phyloP scores from a whole-genome alignment of 2,113 vertebrate species.

The Excalfactoria chinensis region DNA sequence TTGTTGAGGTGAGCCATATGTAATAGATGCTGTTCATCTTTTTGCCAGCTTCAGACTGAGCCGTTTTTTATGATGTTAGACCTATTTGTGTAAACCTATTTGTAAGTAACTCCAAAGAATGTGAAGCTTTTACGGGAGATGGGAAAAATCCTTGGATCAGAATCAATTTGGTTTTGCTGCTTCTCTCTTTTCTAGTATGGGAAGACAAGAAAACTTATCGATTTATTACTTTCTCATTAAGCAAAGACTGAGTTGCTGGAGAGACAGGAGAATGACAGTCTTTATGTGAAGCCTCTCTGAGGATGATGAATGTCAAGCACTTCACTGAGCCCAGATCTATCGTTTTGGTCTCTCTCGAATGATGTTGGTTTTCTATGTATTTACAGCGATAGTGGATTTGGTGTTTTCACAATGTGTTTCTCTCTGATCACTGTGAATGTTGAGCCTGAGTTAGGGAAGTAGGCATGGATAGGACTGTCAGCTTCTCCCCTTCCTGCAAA shows the following conservation, averaged over 20 bases:
- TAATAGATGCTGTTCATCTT: neutral
- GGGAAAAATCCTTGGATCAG: neutral
- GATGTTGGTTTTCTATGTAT: neutral
- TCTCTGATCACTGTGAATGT: neutral
- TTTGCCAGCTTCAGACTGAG: neutral
- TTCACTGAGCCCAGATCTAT: neutral
- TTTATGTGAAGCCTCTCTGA: neutral
- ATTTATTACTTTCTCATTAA: rapidly evolving
- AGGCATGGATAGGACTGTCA: neutral
- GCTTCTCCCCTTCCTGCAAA: neutral
- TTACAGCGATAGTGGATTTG: neutral
- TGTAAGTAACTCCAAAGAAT: neutral
- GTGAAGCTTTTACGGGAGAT: neutral
- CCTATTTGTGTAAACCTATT: conserved; percentile 6
- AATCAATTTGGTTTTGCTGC: neutral
- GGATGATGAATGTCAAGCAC: neutral
- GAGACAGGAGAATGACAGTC: neutral
- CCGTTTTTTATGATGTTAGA: neutral
- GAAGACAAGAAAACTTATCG: neutral
- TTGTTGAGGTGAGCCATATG: neutral
- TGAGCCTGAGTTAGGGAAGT: neutral
- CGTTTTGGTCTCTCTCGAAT: neutral
- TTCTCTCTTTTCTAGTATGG: neutral
- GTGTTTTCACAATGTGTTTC: neutral
- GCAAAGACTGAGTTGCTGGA: neutral